Conservation (phyloP, 2,888 invertebrate species). For the Tetragonula carbonaria region DNA sequence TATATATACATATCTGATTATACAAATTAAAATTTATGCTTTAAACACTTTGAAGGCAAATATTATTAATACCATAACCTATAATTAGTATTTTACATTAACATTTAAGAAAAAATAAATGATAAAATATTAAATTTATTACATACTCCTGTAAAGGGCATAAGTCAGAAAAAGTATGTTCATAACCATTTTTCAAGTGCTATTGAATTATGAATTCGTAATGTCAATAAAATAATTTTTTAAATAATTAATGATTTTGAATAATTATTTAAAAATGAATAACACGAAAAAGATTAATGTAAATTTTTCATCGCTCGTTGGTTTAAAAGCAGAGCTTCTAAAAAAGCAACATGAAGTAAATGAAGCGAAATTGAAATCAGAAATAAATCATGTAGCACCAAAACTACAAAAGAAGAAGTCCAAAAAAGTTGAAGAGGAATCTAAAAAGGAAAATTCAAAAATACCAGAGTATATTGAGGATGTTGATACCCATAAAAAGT, state of each 20-base stretch:
- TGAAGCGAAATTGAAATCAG: constrained; percentile 86
- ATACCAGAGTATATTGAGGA: constrained; percentile 75
- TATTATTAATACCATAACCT: constrained; percentile 31
- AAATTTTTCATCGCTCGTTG: constrained; percentile 86
- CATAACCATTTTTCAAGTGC: background rate
- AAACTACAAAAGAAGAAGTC: constrained; percentile 68
- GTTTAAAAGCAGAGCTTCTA: constrained; percentile 94
- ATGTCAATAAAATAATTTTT: background rate
- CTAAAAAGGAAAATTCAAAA: constrained; percentile 70
- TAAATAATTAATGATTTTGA: no score
- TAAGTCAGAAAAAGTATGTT: background rate
- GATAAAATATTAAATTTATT: background rate
- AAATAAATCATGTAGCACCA: constrained; percentile 52
- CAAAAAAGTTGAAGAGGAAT: constrained; percentile 81
- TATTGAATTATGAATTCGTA: background rate
- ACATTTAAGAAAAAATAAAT: background rate
- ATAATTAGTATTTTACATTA: background rate
- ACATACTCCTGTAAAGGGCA: no score
- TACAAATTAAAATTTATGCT: background rate
- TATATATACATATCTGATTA: background rate
- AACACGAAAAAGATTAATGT: constrained; percentile 79
- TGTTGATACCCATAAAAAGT: constrained; percentile 77
- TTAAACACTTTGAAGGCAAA: background rate
- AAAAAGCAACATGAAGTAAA: constrained; percentile 94
- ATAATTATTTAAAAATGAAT: constrained; percentile 72